These are phyloP conservation scores for Telenomus remus DNA, from an alignment of 1,140 invertebrate species.

Conservation along the genomic window DNA sequence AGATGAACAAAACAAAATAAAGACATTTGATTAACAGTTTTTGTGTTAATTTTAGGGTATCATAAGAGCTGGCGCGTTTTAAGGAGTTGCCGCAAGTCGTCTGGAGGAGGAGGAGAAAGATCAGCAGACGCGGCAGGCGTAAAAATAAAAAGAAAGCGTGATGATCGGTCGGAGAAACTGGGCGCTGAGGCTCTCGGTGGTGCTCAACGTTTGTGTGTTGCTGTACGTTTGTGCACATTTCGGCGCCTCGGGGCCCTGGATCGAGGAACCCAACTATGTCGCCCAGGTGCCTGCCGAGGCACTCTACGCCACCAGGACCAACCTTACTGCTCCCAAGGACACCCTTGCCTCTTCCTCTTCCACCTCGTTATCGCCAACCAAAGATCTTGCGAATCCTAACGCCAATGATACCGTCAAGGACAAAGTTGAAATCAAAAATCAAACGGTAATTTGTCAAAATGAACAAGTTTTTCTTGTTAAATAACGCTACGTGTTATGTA, in stretches of 20 bases:
- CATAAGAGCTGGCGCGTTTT: slow-evolving; percentile 39
- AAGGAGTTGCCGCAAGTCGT: slow-evolving; percentile 40
- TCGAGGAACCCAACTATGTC: slow-evolving; percentile 68
- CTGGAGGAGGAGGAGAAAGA: slow-evolving; percentile 45
- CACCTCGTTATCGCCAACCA: slow-evolving; percentile 4
- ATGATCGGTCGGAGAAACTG: slow-evolving; percentile 79
- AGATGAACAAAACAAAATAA: neutral
- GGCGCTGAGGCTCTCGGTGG: slow-evolving; percentile 83
- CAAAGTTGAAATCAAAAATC: too few relatives aligned
- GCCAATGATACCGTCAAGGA: too few relatives aligned
- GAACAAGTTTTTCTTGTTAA: too few relatives aligned
- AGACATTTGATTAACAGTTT: neutral
- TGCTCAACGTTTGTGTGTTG: slow-evolving; percentile 82
- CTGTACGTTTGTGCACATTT: slow-evolving; percentile 81
- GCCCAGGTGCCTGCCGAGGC: slow-evolving; percentile 56
- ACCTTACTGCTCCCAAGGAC: slow-evolving; percentile 20
- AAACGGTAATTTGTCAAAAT: too few relatives aligned
- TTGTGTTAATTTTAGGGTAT: neutral
- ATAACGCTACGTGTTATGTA: too few relatives aligned
- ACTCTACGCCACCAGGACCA: slow-evolving; percentile 15
- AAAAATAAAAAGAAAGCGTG: slow-evolving; percentile 13
- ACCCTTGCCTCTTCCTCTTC: slow-evolving; percentile 18
- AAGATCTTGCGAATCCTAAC: too few relatives aligned
- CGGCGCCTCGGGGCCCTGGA: slow-evolving; percentile 71
- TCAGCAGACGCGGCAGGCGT: slow-evolving; percentile 20